Percentiles rank a stretch among this genome's conserved stretches.
These are phyloP conservation scores for Kryptolebias marmoratus DNA, from an alignment of 2,113 vertebrate species.

Conservation along the genomic window DNA sequence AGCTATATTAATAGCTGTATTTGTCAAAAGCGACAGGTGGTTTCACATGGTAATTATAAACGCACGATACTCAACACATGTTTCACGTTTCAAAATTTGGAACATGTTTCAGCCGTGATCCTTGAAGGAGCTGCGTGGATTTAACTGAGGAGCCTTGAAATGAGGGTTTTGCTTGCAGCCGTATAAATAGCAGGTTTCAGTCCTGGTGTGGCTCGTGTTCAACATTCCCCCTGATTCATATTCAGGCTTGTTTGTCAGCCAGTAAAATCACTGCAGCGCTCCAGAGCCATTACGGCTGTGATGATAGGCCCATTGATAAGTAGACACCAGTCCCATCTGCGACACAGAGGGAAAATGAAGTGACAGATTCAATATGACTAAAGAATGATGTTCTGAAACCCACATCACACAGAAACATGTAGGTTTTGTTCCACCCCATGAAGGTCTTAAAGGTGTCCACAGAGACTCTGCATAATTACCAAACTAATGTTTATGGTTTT, in stretches of 20 bases:
- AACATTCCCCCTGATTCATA: slow-evolving; percentile 58
- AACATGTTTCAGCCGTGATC: neutral
- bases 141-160: slow-evolving; percentile 19
- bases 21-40: neutral
- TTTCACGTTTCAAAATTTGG: neutral
- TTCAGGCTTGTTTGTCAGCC: slow-evolving; percentile 55
- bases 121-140: slow-evolving; percentile 5
- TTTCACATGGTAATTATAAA: neutral
- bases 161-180: slow-evolving; percentile 1
- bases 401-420: slow-evolving; percentile 7
- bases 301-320: slow-evolving; percentile 58
- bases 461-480: slow-evolving; percentile 71
- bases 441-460: slow-evolving; percentile 63
- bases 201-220: slow-evolving; percentile 16
- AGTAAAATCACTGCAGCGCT: slow-evolving; percentile 56
- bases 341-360: slow-evolving; percentile 52
- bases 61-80: neutral
- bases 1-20: neutral
- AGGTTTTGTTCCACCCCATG: slow-evolving; percentile 41
- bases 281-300: slow-evolving; percentile 54
- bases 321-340: slow-evolving; percentile 57
- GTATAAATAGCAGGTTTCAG: slow-evolving; percentile 36
- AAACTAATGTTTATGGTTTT: slow-evolving; percentile 64
- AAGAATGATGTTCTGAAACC: slow-evolving; percentile 8
- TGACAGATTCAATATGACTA: slow-evolving; percentile 36